Base-by-base conservation (phyloP, 2,113 vertebrate species). In the Typhlomys cinereus region DNA sequence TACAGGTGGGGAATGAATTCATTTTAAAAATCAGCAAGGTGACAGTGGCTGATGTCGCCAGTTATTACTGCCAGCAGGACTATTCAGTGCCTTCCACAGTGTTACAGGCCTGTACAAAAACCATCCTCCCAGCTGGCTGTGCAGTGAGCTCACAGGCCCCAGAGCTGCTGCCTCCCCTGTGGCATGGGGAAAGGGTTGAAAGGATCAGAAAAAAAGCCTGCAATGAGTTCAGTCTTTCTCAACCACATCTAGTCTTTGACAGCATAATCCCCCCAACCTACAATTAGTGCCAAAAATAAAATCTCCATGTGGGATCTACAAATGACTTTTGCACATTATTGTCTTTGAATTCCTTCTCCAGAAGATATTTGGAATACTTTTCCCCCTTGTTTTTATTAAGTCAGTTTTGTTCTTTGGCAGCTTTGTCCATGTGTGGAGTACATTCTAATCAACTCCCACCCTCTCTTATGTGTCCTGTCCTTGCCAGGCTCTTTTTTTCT, bases 1-100 rank as follows among this genome's bases (percentile, higher is more conserved):
- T 25, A 34, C 91, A 93, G 5, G 50, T n/a, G 29, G 66, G 18
- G 1, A 93, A 54, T 69, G 59, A 95, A 18, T 93, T 91, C 52
- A 88, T 61, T 67, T 29, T 93, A 71, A 80, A n/a, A 61, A 85
- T 95, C 59, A 91, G 57, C 46, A 54, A 11, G 2, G 17, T 81
- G 29, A 4, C 75, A 21, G 36, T 27, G 54, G 89, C 46, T 18
- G 94, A 85, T 20, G 1, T 36, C 11, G 92, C 59, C 61, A 75
- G 1, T 21, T 93, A 85, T 31, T 76, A 57, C 74, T 95, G 74
- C 46, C 67, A 80, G 27, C 71, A 81, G 29, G 2, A 1, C 27
- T 64, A 90, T 3, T 1, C 2, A 9, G 1, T 29, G 25, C 86
- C 79, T 75, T 36, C 4, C 82, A 92, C 81, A 7, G 67, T 88